Base-by-base conservation (phyloP, 2,888 invertebrate genomes). In the Drosophila emarginata region DNA sequence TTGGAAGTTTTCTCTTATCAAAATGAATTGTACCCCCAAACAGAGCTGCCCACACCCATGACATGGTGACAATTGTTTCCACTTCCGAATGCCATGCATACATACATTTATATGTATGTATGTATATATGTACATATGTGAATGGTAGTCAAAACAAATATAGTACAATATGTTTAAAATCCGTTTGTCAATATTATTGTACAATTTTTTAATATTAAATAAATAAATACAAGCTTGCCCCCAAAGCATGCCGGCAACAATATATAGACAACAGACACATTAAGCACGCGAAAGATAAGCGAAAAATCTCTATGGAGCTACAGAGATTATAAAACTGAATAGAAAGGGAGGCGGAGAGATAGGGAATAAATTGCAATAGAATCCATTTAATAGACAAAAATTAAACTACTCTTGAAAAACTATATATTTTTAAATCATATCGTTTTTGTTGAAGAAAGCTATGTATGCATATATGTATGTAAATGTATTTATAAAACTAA, bases 61-160 rank as follows among this genome's bases (percentile, higher is more conserved):
- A 45, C 9, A 5, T 18, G 4, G 7, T 28, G 62, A 72, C 70
- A 72, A 78, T 70, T 76, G 79, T 77, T 76, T 62, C 61, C 71
- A 77, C 77, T 79, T 79, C 79, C 77, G 77, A 79, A 64, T 75
- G 68, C 71, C 60, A 52, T 64, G n/a, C n/a, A n/a, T n/a, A n/a
- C n/a, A n/a, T n/a, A n/a, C n/a, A n/a, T n/a, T n/a, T n/a, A n/a
- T n/a, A n/a, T n/a, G n/a, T n/a, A n/a, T n/a, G n/a, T n/a, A n/a
- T n/a, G n/a, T n/a, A n/a, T n/a, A n/a, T n/a, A n/a, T n/a, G n/a
- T n/a, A 23, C 56, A 61, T 61, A 77, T 62, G 60, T 61, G 64
- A 54, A 58, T 68, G 64, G 54, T 57, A 73, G 53, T 54, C 53
- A 54, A 15, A 32, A 36, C 36, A 54, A 54, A 18, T 36, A 18